Conservation (phyloP, 2,888 invertebrate species). For the Philaethria dido region DNA sequence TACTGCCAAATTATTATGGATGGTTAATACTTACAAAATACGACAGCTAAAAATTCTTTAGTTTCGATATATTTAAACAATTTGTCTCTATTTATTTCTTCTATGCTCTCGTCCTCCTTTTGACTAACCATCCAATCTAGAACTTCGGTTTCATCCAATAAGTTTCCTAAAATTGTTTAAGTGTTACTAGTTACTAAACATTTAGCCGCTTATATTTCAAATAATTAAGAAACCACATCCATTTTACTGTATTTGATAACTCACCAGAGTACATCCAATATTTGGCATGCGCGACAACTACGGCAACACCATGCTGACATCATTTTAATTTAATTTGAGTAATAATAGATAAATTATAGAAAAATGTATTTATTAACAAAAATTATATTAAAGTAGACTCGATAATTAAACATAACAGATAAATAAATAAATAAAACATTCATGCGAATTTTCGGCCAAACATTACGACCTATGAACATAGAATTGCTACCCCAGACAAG, state of each 20-base stretch:
- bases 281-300: slow-evolving; percentile 78
- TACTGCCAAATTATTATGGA: neutral
- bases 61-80: slow-evolving; percentile 93
- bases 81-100: slow-evolving; percentile 93
- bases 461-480: slow-evolving; percentile 73
- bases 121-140: slow-evolving; percentile 96
- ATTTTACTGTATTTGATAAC: slow-evolving; percentile 72
- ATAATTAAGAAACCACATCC: slow-evolving; percentile 81
- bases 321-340: slow-evolving; percentile 75
- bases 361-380: slow-evolving; percentile 82
- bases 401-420: slow-evolving; percentile 78
- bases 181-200: slow-evolving; percentile 56
- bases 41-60: slow-evolving; percentile 95
- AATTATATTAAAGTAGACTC: slow-evolving; percentile 75
- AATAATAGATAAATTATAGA: slow-evolving; percentile 72
- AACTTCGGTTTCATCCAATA: slow-evolving; percentile 90
- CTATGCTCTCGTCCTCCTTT: slow-evolving; percentile 95
- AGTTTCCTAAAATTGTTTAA: slow-evolving; percentile 78
- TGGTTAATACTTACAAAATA: slow-evolving; percentile 92
- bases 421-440: slow-evolving; percentile 74
- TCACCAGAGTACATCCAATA: slow-evolving; percentile 79
- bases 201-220: slow-evolving; percentile 50
- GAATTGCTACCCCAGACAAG: slow-evolving; percentile 72
- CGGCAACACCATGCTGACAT: slow-evolving; percentile 81
- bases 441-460: slow-evolving; percentile 79